Evolutionary conservation across 1,140 invertebrate genomes (phyloP), one percentile per base, ranked within the genome.

Genomic region (Plodia interpunctella): DNA sequence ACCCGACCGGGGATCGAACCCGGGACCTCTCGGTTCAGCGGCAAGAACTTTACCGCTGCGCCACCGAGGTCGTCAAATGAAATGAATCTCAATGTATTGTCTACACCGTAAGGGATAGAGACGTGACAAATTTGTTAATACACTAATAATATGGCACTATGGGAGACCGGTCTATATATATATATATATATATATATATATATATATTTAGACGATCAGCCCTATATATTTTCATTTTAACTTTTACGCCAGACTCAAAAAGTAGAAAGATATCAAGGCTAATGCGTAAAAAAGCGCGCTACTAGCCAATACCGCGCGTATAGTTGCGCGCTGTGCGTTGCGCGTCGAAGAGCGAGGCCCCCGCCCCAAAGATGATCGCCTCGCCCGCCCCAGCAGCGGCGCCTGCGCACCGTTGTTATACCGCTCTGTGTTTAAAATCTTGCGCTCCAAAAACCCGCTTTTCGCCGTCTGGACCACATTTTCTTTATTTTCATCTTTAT

Each of bases 181-280:
- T n/a, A n/a, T n/a, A n/a, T n/a, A n/a, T n/a, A n/a, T n/a, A n/a
- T n/a, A n/a, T n/a, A n/a, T n/a, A n/a, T n/a, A n/a, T n/a, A n/a
- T 25, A 25, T 25, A 3, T 3, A 25, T 25, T 25, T 25, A 25
- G 21, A 25, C 21, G 21, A 25, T 3, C 10, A 32, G n/a, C n/a
- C n/a, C n/a, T n/a, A n/a, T n/a, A n/a, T n/a, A n/a, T n/a, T 32
- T 10, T 1, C 3, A 11, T 6, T 1, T 32, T 32, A 9, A 32
- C 30, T 32, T 32, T n/a, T 68, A 83, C 28, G 75, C 70, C 21
- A 84, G 68, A 63, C 81, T 79, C 49, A 86, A 71, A 64, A 86
- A 80, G 64, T 83, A 86, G 70, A 83, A 86, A 8, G 80, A 62
- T 66, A 85, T 66, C 53, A 85, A 69, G 44, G 82, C 72, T 49